These are phyloP conservation scores for Bellardia pandia DNA, from an alignment of 2,888 invertebrate species.

Conservation along the genomic window DNA sequence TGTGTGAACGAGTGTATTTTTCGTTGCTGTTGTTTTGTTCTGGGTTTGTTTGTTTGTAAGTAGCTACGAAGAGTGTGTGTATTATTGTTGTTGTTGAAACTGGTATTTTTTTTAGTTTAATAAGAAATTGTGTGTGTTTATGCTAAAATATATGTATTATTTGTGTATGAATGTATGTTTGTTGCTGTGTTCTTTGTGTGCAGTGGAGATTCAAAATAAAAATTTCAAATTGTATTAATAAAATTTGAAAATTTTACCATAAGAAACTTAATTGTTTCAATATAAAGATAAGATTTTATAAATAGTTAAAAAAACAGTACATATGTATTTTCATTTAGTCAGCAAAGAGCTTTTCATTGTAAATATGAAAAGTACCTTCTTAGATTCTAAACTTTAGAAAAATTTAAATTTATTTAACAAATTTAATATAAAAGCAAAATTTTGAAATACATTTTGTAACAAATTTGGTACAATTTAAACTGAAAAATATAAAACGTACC, in stretches of 20 bases:
- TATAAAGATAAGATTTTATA: not conserved
- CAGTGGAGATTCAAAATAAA: not conserved
- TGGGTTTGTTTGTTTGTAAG: not conserved
- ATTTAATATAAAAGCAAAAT: no score
- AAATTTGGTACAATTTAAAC: no score
- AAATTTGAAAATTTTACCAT: not conserved
- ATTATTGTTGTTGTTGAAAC: not conserved
- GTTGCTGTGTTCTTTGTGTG: slow-evolving; percentile 1
- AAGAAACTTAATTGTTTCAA: not conserved
- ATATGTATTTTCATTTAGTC: no score
- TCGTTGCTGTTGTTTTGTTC: not conserved
- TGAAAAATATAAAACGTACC: no score
- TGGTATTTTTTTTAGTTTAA: slow-evolving; percentile 12
- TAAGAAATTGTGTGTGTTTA: not conserved
- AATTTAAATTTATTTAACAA: no score
- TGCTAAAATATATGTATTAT: not conserved
- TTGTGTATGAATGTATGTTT: not conserved
- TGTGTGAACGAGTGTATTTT: not conserved
- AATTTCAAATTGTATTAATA: not conserved
- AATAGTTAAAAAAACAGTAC: no score
- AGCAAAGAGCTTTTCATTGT: no score
- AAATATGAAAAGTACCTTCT: no score
- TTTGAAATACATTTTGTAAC: no score
- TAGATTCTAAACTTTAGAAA: no score
- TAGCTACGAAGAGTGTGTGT: not conserved